Evolutionary conservation across 2,888 invertebrate species (phyloP), one percentile per base, ranked within the genome.

Genomic region (Aporophyla nigra): DNA sequence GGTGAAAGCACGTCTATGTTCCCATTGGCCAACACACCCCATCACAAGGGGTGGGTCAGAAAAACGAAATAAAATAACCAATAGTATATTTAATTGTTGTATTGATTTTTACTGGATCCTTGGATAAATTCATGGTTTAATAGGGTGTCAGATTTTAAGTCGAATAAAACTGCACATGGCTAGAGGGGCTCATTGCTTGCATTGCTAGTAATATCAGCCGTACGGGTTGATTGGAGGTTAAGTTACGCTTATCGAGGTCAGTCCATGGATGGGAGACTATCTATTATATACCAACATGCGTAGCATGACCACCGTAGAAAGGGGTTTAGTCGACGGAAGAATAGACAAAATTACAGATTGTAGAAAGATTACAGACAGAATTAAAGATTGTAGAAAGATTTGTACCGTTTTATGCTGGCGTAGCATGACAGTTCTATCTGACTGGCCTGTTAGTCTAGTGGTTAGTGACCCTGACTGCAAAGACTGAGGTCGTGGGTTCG

Each of bases 1-100:
- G 87, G 89, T 80, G 90, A 83, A 90, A 91, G 90, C 58, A 5
- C 16, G 51, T 69, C 67, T 54, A 56, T 33, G 54, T 59, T 66
- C 49, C 70, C 14, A 86, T 86, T 86, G 86, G 86, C 53, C 63
- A 58, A 24, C 10, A 33, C 62, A 66, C 73, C 86, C 86, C 19
- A 5, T 27, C 5, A 21, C 43, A 16, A 69, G 46, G 76, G 82
- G 85, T 81, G 76, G 85, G 53, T 70, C 58, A 68, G 46, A 72
- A 71, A 81, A 81, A 70, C 27, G 16, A 46, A 63, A 54, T 61
- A 46, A 40, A 59, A 14, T 69, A 49, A 3, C 82, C 82, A 83
- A 82, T 84, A 54, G 84, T 71, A 10, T 68, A 74, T 16, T 21
- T 46, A 80, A 51, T 27, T 61, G 19, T 19, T 49, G 62, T 82